These are phyloP conservation scores for Cryptocheilus praepositus DNA, from an alignment of 2,888 invertebrate species.

Conservation along the genomic window DNA sequence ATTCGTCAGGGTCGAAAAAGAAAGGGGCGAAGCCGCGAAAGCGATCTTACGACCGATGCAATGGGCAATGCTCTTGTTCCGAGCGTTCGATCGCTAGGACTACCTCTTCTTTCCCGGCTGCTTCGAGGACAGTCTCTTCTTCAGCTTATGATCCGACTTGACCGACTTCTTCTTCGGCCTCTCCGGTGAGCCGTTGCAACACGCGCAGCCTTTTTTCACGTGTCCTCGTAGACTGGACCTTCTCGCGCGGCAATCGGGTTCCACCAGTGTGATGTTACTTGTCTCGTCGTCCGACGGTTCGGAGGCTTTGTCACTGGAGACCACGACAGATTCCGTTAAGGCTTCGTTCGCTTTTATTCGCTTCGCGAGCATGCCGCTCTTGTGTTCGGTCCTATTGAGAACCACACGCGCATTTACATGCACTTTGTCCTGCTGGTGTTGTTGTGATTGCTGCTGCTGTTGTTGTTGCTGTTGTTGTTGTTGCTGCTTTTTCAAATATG, in stretches of 20 bases:
- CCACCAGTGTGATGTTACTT: conserved; percentile 58
- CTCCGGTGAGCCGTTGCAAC: conserved; percentile 79
- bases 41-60: conserved; percentile 5
- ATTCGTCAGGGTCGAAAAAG: too few relatives aligned
- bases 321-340: conserved; percentile 56
- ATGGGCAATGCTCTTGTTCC: conserved; percentile 35
- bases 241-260: conserved; percentile 66
- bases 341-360: conserved; percentile 60
- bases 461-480: too few relatives aligned
- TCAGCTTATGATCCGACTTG: conserved; percentile 66
- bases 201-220: conserved; percentile 80
- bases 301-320: conserved; percentile 64
- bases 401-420: conserved; percentile 66
- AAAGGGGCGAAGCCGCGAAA: too few relatives aligned
- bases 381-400: conserved; percentile 64
- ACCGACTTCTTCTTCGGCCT: conserved; percentile 76
- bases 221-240: conserved; percentile 77
- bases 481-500: conserved; percentile 59
- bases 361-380: conserved; percentile 55
- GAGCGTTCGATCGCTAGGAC: conserved; percentile 66
- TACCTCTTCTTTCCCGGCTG: conserved; percentile 72
- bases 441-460: too few relatives aligned
- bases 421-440: conserved; percentile 52
- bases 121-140: conserved; percentile 66
- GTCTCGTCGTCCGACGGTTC: conserved; percentile 69